Base-by-base conservation (phyloP, 2,888 invertebrate species). In the Agonopterix alstromeriana region DNA sequence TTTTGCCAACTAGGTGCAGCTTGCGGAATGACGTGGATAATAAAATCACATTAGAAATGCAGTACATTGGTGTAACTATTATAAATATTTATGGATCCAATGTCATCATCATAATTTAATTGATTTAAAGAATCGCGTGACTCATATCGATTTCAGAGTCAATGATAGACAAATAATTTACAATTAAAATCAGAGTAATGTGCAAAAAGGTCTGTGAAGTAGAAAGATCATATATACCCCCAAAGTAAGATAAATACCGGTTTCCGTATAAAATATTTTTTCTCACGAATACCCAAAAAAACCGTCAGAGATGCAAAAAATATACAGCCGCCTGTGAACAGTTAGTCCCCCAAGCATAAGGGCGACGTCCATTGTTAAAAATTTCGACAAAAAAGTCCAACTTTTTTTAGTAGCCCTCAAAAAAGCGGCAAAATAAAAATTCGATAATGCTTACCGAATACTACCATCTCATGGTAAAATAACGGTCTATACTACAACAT, bases 351-450 rank as follows among this genome's bases (percentile, higher is more conserved):
- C 57, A 65, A 63, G 66, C 63, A 53, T 63, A 71, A 77, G 82
- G 77, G 78, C 71, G 73, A 75, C 68, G 68, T 66, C 69, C 73
- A 79, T 85, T 85, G 83, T 83, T 70, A 56, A 66, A 68, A 62
- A 67, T 63, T 61, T 49, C 62, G 58, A 67, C 73, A 78, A 77
- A 77, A 65, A 56, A 49, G 48, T 49, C 54, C 46, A 61, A 48
- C 49, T 60, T 67, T 63, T 67, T 49, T 60, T 55, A 58, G 58
- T 51, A 57, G 57, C 1, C 53, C 59, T 8, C 49, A 71, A 74
- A 80, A 77, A 74, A 74, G 71, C 72, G 70, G 73, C 67, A 75
- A 72, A 72, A 65, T 56, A 53, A 51, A 53, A 49, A 63, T 58
- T 60, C 56, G 61, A 63, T 67, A 60, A 70, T 67, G 76, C 82